These are phyloP conservation scores for Macrotrachela quadricornifera DNA, from an alignment of 1,140 invertebrate species.

Conservation along the genomic window DNA sequence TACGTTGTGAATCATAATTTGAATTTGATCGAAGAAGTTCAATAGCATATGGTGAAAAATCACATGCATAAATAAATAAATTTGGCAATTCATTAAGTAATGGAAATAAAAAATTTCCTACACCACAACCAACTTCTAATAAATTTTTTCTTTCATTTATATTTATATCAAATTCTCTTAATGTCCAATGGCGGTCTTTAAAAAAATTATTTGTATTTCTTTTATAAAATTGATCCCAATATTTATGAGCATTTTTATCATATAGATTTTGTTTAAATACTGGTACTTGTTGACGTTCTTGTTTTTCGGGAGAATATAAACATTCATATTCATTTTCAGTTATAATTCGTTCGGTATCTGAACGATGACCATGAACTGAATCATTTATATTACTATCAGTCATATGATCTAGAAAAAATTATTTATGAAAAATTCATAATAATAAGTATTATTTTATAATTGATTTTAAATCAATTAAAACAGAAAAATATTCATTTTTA, in stretches of 20 bases:
- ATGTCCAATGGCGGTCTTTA: conserved; percentile 90
- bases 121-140: conserved; percentile 83
- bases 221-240: conserved; percentile 94
- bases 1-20: conserved; percentile 9
- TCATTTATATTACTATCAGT: too few species aligned
- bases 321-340: too few species aligned
- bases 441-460: too few species aligned
- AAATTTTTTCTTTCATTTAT: conserved; percentile 21
- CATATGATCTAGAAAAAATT: too few species aligned
- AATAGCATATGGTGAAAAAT: conserved; percentile 71
- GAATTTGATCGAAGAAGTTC: conserved; percentile 47
- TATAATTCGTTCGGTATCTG: too few species aligned
- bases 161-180: conserved; percentile 63
- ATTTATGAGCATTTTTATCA: conserved; percentile 3
- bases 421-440: too few species aligned
- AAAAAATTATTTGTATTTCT: conserved; percentile 54
- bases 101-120: conserved; percentile 86
- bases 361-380: too few species aligned
- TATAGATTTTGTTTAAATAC: conserved; percentile 1
- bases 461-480: too few species aligned
- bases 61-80: conserved; percentile 66
- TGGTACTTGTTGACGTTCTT: background rate
- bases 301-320: too few species aligned
- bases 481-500: too few species aligned
- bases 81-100: conserved; percentile 51